Conservation (phyloP, 2,797 vertebrate genomes). For the Lateolabrax maculatus region DNA sequence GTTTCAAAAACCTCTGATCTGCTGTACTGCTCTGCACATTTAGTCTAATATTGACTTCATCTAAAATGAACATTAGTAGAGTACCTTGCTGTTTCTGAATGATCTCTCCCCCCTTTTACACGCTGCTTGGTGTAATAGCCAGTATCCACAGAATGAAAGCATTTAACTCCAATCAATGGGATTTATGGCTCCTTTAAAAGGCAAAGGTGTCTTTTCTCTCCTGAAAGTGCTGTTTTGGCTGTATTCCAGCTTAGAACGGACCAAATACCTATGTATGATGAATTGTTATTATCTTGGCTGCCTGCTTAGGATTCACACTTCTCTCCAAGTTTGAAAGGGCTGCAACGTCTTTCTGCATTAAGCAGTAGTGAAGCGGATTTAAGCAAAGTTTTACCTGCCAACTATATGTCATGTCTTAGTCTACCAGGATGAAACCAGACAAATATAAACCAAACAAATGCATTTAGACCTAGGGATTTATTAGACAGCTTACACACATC, state of each 20-base stretch:
- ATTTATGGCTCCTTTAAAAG: constrained; percentile 84
- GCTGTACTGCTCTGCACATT: constrained; percentile 54
- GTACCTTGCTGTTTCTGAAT: constrained; percentile 75
- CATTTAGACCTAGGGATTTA: constrained; percentile 59
- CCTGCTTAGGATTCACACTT: constrained; percentile 76
- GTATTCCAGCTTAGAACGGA: constrained; percentile 74
- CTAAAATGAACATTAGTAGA: constrained; percentile 76
- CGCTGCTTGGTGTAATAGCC: constrained; percentile 76
- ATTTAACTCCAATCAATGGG: constrained; percentile 84
- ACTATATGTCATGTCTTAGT: constrained; percentile 59
- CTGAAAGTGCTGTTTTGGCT: constrained; percentile 86
- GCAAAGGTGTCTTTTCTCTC: constrained; percentile 85
- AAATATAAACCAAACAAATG: constrained; percentile 69
- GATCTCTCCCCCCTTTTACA: constrained; percentile 79
- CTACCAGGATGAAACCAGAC: constrained; percentile 62
- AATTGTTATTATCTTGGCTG: constrained; percentile 80
- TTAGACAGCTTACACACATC: constrained; percentile 56
- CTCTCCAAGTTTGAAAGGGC: constrained; percentile 64
- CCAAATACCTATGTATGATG: constrained; percentile 78
- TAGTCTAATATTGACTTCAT: constrained; percentile 79
- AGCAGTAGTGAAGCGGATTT: constrained; percentile 59
- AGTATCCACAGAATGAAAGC: constrained; percentile 81
- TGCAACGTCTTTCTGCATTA: constrained; percentile 63
- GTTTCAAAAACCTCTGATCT: constrained; percentile 61
- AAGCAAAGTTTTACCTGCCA: constrained; percentile 64